Evolutionary conservation across 30 jellyfish, hydroid and myxozoan genomes (phyloP), one percentile per base, ranked within the genome.

Genomic region (Turritopsis dohrnii): DNA sequence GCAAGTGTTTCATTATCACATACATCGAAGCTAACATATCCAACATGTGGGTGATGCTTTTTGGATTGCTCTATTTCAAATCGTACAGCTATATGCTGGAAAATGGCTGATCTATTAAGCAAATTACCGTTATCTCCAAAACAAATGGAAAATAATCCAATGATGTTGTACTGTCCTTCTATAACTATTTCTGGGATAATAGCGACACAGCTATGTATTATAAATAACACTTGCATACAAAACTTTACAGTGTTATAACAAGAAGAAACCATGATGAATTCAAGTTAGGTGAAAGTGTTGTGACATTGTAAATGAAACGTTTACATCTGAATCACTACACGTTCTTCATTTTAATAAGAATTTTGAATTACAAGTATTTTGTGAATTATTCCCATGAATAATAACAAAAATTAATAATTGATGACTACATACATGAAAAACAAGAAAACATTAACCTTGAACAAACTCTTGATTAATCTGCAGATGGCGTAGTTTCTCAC

Each of bases 401-500:
- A n/a, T n/a, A n/a, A n/a, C n/a, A n/a, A n/a, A n/a, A n/a, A n/a
- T n/a, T n/a, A n/a, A n/a, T n/a, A n/a, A n/a, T n/a, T n/a, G 19
- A 7, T 8, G 0, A 69, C 19, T 7, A 7, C 16, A 17, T 7
- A n/a, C 22, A 21, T 7, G 19, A 7, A 69, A 69, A 8, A 7
- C 18, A 24, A 74, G 9, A 29, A 24, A 66, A 65, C 7, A 8
- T 9, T 17, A 76, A 91, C 97, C 94, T 79, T 82, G 94, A 84
- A 91, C 76, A 81, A 86, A 87, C 27, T 91, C 94, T 65, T 86
- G 84, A 66, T 88, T 87, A 60, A 91, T 87, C 29, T 84, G 54
- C 86, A 86, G n/a, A 29, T 83, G 88, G 20, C 83, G 83, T 93
- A 91, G 79, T 74, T 83, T 83, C 76, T 91, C 84, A 31, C 97